Evolutionary conservation across 2,888 invertebrate genomes (phyloP).

Genomic region (Crocallis elinguaria): DNA sequence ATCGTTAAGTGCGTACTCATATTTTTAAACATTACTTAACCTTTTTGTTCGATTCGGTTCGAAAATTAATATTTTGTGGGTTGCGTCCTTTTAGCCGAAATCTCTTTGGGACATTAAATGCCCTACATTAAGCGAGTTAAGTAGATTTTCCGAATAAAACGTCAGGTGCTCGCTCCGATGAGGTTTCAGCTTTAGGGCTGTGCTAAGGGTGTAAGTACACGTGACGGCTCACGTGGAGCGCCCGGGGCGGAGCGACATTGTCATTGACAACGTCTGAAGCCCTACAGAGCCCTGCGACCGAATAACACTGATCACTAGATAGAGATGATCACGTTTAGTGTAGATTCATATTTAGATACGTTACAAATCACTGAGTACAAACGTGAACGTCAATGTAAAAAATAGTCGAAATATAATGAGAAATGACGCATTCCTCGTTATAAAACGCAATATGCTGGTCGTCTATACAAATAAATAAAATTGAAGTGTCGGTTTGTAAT

Average conservation of each 20-base stretch:
- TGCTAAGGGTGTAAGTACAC: constrained; percentile 4
- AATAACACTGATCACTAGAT: neutral
- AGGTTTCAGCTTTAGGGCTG: constrained; percentile 4
- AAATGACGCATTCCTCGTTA: neutral
- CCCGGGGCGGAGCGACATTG: constrained; percentile 5
- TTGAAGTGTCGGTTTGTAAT: no score
- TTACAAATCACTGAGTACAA: neutral
- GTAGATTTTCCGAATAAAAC: neutral
- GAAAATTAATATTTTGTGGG: constrained; percentile 10
- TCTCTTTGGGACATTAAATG: neutral
- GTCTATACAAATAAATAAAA: no score
- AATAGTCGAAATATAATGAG: no score
- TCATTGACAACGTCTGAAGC: constrained; percentile 23
- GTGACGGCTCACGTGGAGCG: constrained; percentile 5
- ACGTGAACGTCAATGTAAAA: no score
- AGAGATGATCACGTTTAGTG: neutral
- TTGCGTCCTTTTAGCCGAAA: constrained; percentile 3
- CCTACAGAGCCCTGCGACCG: neutral
- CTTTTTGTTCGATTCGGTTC: constrained; percentile 4
- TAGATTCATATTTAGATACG: neutral
- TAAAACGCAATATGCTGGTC: no score
- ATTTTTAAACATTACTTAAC: neutral
- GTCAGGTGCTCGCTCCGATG: neutral
- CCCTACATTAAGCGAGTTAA: neutral
- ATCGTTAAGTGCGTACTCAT: neutral